A percentile compares a stretch with the other conserved stretches of the same genome.
Conservation (phyloP, 2,888 invertebrate genomes). For the Tipula confusa region DNA sequence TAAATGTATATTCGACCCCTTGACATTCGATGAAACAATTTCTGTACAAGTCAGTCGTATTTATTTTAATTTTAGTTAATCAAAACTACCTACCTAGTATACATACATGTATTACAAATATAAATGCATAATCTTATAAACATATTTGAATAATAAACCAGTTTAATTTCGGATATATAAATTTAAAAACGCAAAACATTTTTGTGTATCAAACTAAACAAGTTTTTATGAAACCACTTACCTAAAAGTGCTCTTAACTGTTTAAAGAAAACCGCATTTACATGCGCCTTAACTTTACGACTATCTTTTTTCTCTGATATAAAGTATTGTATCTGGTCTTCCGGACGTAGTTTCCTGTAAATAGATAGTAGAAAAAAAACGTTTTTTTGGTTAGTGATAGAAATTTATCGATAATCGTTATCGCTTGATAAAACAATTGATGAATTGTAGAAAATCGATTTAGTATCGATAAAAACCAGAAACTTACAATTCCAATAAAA, state of each 20-base stretch:
- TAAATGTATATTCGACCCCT: background rate
- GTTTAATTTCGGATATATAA: background rate
- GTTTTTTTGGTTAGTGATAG: background rate
- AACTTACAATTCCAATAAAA: no score
- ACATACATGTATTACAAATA: no score
- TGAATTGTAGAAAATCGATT: background rate
- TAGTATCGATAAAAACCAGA: no score
- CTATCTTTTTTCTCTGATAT: conserved; percentile 65
- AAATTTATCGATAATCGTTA: background rate
- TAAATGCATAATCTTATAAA: no score
- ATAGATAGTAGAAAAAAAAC: conserved; percentile 34
- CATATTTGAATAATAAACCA: background rate
- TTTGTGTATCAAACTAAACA: background rate
- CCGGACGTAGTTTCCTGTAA: conserved; percentile 54
- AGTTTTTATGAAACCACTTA: conserved; percentile 40
- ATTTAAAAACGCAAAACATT: no score
- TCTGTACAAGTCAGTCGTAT: no score
- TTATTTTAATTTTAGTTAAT: background rate
- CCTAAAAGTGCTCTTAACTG: conserved; percentile 63
- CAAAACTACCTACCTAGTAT: background rate
- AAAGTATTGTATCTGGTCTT: conserved; percentile 73
- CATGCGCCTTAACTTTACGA: conserved; percentile 64
- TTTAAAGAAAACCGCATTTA: conserved; percentile 68
- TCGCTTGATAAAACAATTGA: background rate
- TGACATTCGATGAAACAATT: background rate